Base-by-base conservation (phyloP, 2,797 vertebrate genomes). In the Crypturellus tataupa region DNA sequence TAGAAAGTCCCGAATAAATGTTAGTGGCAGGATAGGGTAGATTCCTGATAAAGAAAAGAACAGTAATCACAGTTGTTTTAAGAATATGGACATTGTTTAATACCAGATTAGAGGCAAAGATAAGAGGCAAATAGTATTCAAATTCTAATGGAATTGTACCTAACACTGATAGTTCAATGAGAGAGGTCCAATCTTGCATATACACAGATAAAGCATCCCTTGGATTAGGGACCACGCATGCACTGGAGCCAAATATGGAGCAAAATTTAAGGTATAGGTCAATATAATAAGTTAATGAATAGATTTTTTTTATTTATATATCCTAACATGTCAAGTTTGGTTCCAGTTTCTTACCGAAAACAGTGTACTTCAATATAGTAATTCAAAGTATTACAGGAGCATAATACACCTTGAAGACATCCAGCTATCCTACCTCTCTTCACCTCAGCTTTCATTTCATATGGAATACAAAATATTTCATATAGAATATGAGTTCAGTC, bases 381-480 rank as follows among this genome's bases (percentile, higher is more conserved):
- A 17, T 31, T 29, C 29, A 33, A 23, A 10, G 7, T n/a, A 68
- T 40, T 68, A 21, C 1, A 20, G 12, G 58, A 59, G 76, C 8
- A 31, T 55, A 55, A 55, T 55, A 55, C 9, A 18, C 51, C 19
- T 31, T 80, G 46, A 85, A 69, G 12, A 53, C 1, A 2, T 5
- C 47, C 3, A n/a, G n/a, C 33, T 31, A 78, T 4, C 33, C 27
- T 47, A 64, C 16, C 44, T 37, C 8, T 79, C 67, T 63, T 81
- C 59, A 69, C 13, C 39, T 81, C 39, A 72, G 65, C 59, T 88
- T 67, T 79, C 5, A 58, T 81, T 79, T 59, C 88, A 64, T 42
- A 42, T 42, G 40, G 40, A 42, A 42, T 42, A 42, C 15, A 8
- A 33, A 27, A 39, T 39, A 58, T 81, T 79, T 63, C 88, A 64